Evolutionary conservation across 2,888 invertebrate genomes (phyloP).

Genomic region (Entomobrya proxima): DNA sequence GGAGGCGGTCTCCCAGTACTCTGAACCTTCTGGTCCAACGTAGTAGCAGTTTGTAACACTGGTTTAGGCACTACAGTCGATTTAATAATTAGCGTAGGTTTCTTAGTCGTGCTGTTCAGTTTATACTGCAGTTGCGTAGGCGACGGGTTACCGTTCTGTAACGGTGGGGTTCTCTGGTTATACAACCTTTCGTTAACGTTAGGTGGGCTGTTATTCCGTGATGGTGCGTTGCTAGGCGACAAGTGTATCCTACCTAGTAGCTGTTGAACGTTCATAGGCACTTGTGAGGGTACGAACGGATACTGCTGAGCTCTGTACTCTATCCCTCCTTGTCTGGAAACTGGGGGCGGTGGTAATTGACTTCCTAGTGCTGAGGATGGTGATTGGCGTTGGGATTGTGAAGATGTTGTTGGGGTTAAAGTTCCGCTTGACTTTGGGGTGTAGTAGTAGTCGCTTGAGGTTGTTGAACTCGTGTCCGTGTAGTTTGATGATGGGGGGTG

Average conservation of each 20-base stretch:
- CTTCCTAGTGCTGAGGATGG: not conserved
- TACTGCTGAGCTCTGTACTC: slow-evolving; percentile 77
- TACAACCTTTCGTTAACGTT: not conserved
- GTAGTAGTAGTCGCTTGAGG: no score
- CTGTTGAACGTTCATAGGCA: slow-evolving; percentile 84
- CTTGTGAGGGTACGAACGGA: slow-evolving; percentile 78
- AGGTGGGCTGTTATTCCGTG: not conserved
- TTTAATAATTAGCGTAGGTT: slow-evolving; percentile 96
- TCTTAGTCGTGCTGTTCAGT: slow-evolving; percentile 79
- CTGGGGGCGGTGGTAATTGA: slow-evolving; percentile 78
- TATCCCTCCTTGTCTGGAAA: slow-evolving; percentile 81
- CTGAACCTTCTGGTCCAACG: slow-evolving; percentile 80
- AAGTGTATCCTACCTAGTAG: slow-evolving; percentile 83
- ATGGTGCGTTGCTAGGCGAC: slow-evolving; percentile 20
- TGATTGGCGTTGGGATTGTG: no score
- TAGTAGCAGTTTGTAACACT: slow-evolving; percentile 94
- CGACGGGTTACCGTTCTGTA: not conserved
- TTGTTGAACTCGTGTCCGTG: no score
- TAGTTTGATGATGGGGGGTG: not conserved
- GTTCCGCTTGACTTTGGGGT: no score
- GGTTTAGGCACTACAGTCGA: slow-evolving; percentile 97
- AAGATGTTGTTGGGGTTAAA: no score
- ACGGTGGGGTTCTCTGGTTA: not conserved
- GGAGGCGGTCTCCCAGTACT: no score
- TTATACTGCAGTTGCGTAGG: no score